Evolutionary conservation across 1,140 invertebrate genomes (phyloP).

Genomic region (Hypothenemus hampei): DNA sequence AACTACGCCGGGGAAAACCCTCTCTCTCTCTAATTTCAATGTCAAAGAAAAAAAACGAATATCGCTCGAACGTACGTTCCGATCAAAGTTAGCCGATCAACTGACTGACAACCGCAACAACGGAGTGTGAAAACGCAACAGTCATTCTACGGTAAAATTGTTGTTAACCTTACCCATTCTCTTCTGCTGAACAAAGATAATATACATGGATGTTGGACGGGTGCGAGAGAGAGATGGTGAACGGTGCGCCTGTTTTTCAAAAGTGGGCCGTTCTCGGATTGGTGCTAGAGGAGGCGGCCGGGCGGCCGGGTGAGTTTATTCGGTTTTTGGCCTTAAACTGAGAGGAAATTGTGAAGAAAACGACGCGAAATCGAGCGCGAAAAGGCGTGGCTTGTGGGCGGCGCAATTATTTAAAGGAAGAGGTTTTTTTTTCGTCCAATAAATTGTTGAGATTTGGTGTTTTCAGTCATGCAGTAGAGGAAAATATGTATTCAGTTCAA

Average conservation of each 20-base stretch:
- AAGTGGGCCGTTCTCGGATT: conserved; percentile 16
- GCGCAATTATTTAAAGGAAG: too few relatives aligned
- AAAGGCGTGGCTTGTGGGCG: conserved; percentile 12
- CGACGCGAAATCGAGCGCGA: conserved; percentile 16
- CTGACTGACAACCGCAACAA: too few relatives aligned
- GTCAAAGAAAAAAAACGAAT: too few relatives aligned
- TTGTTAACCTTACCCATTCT: conserved; percentile 27
- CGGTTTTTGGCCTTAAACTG: conserved; percentile 23
- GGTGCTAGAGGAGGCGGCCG: conserved; percentile 14
- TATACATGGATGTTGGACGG: too few relatives aligned
- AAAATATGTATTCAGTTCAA: too few relatives aligned
- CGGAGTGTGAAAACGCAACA: conserved; percentile 13
- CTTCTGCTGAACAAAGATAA: conserved; percentile 21
- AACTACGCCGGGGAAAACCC: too few relatives aligned
- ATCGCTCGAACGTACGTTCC: too few relatives aligned
- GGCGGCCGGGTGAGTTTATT: conserved; percentile 15
- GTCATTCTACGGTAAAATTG: conserved; percentile 25
- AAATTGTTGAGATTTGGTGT: too few relatives aligned
- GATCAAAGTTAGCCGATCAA: neutral
- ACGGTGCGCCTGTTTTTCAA: conserved; percentile 7
- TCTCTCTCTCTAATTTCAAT: too few relatives aligned
- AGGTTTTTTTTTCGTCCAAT: too few relatives aligned
- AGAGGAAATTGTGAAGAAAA: conserved; percentile 24
- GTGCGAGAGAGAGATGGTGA: conserved; percentile 13
- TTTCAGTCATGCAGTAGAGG: too few relatives aligned